A percentile compares a stretch with the other conserved stretches of the same genome.
These are phyloP conservation scores for Omphaloscelis lunosa DNA, from an alignment of 2,888 invertebrate genomes.

Conservation along the genomic window DNA sequence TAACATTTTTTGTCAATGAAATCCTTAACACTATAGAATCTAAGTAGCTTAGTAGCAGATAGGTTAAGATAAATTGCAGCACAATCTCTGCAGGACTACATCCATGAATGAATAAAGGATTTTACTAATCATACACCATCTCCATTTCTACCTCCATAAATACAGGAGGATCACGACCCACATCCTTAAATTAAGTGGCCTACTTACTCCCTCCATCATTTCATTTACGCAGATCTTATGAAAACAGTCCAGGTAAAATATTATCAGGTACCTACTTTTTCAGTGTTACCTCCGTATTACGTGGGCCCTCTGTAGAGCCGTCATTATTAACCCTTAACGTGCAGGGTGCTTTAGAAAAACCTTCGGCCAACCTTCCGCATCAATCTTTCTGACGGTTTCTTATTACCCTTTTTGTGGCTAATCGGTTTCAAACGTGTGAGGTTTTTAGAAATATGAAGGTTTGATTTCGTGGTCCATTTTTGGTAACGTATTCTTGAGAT, in stretches of 20 bases:
- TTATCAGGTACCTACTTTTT: conserved; percentile 72
- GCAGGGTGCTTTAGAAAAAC: conserved; percentile 70
- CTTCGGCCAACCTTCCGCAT: conserved; percentile 69
- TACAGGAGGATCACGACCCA: not conserved
- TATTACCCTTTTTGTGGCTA: conserved; percentile 64
- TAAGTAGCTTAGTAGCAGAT: not conserved
- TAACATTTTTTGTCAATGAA: no score
- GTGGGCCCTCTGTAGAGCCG: conserved; percentile 66
- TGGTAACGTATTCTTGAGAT: not conserved
- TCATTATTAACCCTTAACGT: conserved; percentile 77
- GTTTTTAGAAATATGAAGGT: conserved; percentile 37
- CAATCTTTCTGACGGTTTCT: conserved; percentile 74
- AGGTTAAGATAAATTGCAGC: not conserved
- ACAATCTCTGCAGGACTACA: not conserved
- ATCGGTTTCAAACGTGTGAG: conserved; percentile 68
- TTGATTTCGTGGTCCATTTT: conserved; percentile 28
- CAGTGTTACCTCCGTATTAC: conserved; percentile 73
- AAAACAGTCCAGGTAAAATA: conserved; percentile 72
- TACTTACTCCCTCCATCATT: conserved; percentile 51
- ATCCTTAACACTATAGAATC: no score
- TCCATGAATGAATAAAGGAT: not conserved
- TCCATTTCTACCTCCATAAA: not conserved
- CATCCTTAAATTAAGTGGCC: conserved; percentile 6
- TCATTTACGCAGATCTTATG: conserved; percentile 66
- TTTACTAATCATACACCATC: not conserved